These are phyloP conservation scores for Sinocyclocheilus anophthalmus DNA, from an alignment of 2,113 vertebrate species.

Conservation along the genomic window DNA sequence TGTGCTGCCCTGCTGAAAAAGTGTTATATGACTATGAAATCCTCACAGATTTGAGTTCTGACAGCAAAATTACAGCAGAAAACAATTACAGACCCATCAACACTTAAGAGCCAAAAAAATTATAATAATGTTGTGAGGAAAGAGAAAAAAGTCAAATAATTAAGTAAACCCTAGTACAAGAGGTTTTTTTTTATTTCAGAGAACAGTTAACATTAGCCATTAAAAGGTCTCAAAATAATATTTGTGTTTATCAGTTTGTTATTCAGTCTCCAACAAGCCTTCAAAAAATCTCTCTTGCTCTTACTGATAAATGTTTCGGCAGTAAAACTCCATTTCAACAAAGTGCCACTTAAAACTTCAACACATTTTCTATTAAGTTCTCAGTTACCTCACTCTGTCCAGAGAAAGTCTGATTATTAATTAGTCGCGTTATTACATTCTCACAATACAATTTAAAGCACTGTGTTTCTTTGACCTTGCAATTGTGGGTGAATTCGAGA, in stretches of 20 bases:
- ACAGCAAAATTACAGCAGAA: slow-evolving; percentile 15
- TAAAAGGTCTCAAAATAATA: neutral
- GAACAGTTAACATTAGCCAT: neutral
- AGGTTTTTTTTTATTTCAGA: neutral
- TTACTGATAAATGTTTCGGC: neutral
- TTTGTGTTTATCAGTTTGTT: neutral
- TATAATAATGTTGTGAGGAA: neutral
- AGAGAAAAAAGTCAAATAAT: neutral
- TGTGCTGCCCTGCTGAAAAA: neutral
- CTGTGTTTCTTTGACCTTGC: neutral
- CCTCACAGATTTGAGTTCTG: neutral
- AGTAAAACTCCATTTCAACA: neutral
- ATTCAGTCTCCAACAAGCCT: neutral
- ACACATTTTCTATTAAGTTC: neutral
- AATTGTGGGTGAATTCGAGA: slow-evolving; percentile 24
- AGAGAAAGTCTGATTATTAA: neutral
- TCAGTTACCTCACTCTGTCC: neutral
- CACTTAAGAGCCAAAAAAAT: neutral
- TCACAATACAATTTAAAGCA: neutral
- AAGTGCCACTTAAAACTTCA: neutral
- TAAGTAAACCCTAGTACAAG: neutral
- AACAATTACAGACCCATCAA: neutral
- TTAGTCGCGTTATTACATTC: neutral
- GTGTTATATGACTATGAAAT: neutral
- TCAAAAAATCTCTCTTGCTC: neutral